phyloP scores from a whole-genome alignment of 1,140 invertebrate species.

The Stratiolaelaps scimitus region DNA sequence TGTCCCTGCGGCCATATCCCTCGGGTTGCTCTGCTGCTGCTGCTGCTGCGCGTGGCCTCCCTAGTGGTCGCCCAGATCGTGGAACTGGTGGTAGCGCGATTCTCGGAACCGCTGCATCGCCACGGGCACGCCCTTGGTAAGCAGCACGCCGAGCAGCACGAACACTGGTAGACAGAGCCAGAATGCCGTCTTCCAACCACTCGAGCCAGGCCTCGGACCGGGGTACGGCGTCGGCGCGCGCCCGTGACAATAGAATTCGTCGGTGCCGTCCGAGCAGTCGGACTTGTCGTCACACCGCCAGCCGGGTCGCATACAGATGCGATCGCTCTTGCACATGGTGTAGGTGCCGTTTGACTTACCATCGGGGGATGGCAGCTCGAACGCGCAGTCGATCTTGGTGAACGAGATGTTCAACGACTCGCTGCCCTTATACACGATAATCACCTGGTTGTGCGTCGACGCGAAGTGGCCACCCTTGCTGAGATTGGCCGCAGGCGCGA shows the following conservation, averaged over 20 bases:
- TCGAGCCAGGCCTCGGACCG: background rate
- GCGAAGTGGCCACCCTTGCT: background rate
- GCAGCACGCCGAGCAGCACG: slow-evolving; percentile 2
- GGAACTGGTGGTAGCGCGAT: slow-evolving; percentile 10
- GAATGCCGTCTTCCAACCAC: slow-evolving; percentile 19
- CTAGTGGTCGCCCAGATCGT: slow-evolving; percentile 25
- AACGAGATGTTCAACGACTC: background rate
- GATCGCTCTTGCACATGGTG: slow-evolving; percentile 4
- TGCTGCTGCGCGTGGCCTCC: slow-evolving; percentile 1
- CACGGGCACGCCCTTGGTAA: slow-evolving; percentile 3
- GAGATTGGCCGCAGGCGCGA: background rate
- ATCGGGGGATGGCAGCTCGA: background rate
- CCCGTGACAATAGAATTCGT: background rate
- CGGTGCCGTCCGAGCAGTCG: slow-evolving; percentile 2
- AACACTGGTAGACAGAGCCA: background rate
- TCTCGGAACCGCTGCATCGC: slow-evolving; percentile 3
- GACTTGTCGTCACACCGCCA: background rate
- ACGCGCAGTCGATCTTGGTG: background rate
- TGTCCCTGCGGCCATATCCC: too few species aligned
- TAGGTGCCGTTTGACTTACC: too few species aligned
- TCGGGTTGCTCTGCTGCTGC: background rate
- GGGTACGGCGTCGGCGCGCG: background rate
- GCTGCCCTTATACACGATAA: background rate
- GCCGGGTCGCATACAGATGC: background rate
- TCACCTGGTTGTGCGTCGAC: background rate